phyloP scores from a whole-genome alignment of 2,113 vertebrate genomes.

The Phalacrocorax carbo region DNA sequence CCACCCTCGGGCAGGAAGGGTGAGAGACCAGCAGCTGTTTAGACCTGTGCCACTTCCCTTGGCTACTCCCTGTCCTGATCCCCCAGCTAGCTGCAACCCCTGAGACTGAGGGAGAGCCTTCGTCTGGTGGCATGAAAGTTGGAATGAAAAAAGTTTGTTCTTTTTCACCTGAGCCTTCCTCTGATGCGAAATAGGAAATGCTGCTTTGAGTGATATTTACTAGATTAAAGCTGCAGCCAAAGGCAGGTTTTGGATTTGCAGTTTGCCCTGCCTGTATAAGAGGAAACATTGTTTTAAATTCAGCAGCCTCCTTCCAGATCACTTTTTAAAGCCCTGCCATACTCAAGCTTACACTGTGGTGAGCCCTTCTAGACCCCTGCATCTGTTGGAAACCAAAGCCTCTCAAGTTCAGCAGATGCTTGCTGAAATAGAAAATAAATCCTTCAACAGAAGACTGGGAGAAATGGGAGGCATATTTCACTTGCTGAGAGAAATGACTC shows the following conservation, averaged over 20 bases:
- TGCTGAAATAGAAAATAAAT: constrained; percentile 14
- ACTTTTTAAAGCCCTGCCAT: not conserved
- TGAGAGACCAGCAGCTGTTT: not conserved
- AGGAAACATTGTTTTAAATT: not conserved
- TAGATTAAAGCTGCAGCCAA: not conserved
- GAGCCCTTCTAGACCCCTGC: not conserved
- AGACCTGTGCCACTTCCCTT: not conserved
- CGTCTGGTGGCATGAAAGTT: not conserved
- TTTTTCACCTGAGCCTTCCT: not conserved
- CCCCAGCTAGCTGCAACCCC: too few relatives aligned
- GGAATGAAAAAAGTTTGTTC: not conserved
- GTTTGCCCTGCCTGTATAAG: not conserved
- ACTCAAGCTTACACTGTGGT: not conserved
- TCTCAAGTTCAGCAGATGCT: not conserved
- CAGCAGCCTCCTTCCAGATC: not conserved
- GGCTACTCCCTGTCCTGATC: not conserved
- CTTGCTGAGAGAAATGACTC: constrained; percentile 24
- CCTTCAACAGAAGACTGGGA: not conserved
- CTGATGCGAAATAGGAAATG: not conserved
- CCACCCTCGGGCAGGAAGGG: not conserved
- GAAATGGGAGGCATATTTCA: not conserved
- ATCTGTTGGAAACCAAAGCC: not conserved
- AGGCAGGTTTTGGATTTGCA: not conserved
- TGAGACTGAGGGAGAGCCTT: not conserved
- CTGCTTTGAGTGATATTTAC: not conserved